Evolutionary conservation across 2,888 invertebrate species (phyloP), one percentile per base, ranked within the genome.

Genomic region (Drosophila suboccidentalis): DNA sequence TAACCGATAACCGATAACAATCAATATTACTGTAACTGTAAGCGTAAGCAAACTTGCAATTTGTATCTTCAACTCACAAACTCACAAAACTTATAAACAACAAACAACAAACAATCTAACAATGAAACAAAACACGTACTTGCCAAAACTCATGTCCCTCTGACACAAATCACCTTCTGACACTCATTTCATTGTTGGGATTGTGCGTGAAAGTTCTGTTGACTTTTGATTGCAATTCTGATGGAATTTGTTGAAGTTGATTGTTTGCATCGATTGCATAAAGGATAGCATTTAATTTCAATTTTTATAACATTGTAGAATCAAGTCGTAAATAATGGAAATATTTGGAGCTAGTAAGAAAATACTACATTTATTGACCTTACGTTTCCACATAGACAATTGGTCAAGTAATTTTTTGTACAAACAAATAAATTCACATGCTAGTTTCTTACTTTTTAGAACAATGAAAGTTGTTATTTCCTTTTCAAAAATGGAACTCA

Each of bases 21-120:
- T 77, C 60, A 86, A 67, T 69, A 55, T 70, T 71, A 80, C 67
- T 87, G 81, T 80, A 81, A 84, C 78, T 79, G 86, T 82, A 85
- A 83, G 80, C 75, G 70, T 63, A 63, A 63, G 41, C 57, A 47
- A 46, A 47, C 78, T 65, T 65, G 77, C 78, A 59, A 80, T 66
- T 76, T 84, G 82, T 85, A 41, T 46, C 50, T 46, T 22, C 58
- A 53, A 76, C 61, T 46, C 44, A 64, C 57, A 68, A 53, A 76
- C 61, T 46, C 44, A 64, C 57, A 68, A 26, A 46, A 57, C 44
- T 53, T 11, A 44, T 38, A 60, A 43, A 43, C 38, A 32, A 19
- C 15, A 29, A 44, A 38, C 22, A 50, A 41, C 57, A 43, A 46
- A 44, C 64, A 54, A 53, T 34, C 39, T 38, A 47, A 63, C 22